Conservation (phyloP, 2,113 vertebrate genomes). For the Merops nubicus region DNA sequence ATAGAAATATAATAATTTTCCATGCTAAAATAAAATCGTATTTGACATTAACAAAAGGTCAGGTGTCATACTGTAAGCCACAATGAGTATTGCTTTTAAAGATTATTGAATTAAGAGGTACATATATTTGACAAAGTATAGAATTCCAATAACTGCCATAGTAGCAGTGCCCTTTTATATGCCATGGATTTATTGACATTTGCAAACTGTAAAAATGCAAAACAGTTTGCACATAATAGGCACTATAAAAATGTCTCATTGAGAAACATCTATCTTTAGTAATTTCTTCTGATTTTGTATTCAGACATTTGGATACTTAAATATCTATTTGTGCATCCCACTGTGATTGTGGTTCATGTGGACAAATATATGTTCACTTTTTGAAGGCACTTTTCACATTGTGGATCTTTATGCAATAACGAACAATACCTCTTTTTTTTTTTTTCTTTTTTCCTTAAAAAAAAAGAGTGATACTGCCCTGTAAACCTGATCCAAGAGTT, state of each 20-base stretch:
- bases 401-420: neutral
- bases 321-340: neutral
- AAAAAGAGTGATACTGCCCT: neutral
- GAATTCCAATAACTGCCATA: conserved; percentile 72
- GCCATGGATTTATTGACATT: conserved; percentile 77
- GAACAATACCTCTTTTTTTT: neutral
- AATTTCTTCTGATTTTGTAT: neutral
- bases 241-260: conserved; percentile 39
- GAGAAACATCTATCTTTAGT: neutral
- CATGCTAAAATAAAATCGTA: conserved; percentile 69
- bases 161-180: conserved; percentile 73
- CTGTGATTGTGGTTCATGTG: neutral
- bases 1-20: conserved; percentile 75
- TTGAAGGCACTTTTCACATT: neutral
- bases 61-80: conserved; percentile 73
- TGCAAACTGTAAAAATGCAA: conserved; percentile 69
- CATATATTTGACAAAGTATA: conserved; percentile 80
- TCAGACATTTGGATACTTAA: neutral
- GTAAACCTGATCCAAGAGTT: neutral
- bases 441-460: neutral
- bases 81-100: conserved; percentile 78
- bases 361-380: neutral
- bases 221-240: conserved; percentile 11
- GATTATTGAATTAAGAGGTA: conserved; percentile 79
- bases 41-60: conserved; percentile 83